Evolutionary conservation across 2,797 vertebrate genomes (phyloP).

Genomic region (Sciurus vulgaris): DNA sequence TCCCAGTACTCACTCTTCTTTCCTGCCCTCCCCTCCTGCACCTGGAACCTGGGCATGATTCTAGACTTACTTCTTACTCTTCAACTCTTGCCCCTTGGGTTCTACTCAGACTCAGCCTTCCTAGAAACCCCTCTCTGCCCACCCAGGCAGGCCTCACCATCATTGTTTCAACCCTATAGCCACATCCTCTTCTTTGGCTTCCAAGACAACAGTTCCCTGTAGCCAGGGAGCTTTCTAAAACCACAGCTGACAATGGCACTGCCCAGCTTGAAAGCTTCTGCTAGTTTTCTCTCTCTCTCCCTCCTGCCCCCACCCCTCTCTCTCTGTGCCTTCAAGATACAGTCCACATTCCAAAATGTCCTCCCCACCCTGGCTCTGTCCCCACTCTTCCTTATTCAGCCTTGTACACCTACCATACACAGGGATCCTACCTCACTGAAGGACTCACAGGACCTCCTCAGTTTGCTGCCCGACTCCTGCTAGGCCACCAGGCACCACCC

Average conservation of each 20-base stretch:
- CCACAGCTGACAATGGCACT: background rate
- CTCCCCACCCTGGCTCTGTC: background rate
- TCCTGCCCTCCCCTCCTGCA: background rate
- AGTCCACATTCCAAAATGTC: background rate
- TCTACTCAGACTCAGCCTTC: background rate
- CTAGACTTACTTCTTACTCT: background rate
- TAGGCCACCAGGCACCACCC: background rate
- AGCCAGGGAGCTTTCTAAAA: constrained; percentile 41
- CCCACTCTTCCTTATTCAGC: background rate
- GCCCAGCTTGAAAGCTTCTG: background rate
- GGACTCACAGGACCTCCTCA: background rate
- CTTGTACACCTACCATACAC: background rate
- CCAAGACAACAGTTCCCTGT: background rate
- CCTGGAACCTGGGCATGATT: background rate
- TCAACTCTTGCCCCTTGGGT: background rate
- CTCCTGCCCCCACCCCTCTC: no score
- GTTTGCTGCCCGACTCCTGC: background rate
- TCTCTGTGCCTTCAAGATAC: background rate
- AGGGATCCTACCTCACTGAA: background rate
- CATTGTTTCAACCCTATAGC: background rate
- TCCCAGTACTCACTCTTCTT: no score
- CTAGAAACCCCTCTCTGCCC: background rate
- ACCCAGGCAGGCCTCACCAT: background rate
- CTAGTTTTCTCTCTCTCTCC: background rate
- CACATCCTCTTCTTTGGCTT: background rate